Evolutionary conservation across 1,140 invertebrate species (phyloP), one percentile per base, ranked within the genome.

Genomic region (Hycleus phaleratus): DNA sequence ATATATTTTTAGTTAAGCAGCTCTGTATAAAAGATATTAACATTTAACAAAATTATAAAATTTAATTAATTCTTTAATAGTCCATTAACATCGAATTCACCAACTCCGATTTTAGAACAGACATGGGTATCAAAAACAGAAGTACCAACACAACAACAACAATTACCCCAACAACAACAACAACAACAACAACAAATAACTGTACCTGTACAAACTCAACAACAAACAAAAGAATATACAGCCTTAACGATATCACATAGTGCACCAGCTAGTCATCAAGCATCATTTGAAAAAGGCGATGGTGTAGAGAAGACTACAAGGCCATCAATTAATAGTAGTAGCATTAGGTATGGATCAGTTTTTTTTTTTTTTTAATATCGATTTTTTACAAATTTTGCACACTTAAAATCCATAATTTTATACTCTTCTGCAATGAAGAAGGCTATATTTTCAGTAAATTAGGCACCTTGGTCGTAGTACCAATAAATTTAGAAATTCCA

Each of bases 51-150:
- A 32, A 32, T 32, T 32, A 7, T 7, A 5, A 32, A 32, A 32
- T 32, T 32, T 32, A 5, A 7, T 32, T 32, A 32, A 32, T 32
- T 42, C 10, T 42, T 65, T 76, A 74, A 44, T 65, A 80, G 78
- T 58, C 78, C 78, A 57, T 67, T 80, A 66, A 80, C 79, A 70
- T 78, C 77, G 64, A 77, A 74, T 59, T 79, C 77, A 5, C 75
- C 78, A 12, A 77, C 76, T 4, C 70, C 71, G 0, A 72, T 72
- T 38, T 49, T 71, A 45, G 72, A 73, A 58, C 71, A 71, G 50
- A 71, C 68, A 38, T 73, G 72, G 72, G 65, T 67, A 32, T 62
- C 66, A 25, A 68, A 71, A 60, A 56, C 67, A 50, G 61, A 69
- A 59, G 61, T 70, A 42, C 70, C 71, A 26, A 70, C 75, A 64